Percentiles rank a stretch among this genome's conserved stretches.
Evolutionary conservation across 2,888 invertebrate species (phyloP).

Genomic region (Villa cingulata): DNA sequence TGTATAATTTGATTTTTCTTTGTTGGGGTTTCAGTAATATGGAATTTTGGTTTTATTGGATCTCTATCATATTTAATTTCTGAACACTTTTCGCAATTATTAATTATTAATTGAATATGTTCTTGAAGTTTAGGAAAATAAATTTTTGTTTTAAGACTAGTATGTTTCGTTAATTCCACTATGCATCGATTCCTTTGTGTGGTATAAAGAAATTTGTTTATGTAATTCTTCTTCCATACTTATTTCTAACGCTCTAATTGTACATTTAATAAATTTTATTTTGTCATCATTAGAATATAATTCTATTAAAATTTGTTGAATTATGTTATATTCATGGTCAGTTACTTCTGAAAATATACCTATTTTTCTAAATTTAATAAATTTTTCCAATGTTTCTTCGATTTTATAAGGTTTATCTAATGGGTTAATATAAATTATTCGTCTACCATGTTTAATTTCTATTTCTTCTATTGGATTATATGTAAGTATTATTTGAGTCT

Average conservation of each 20-base stretch:
- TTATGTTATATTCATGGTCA: slow-evolving; percentile 11
- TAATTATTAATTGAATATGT: no score
- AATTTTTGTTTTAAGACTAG: slow-evolving; percentile 1
- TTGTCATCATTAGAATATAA: background rate
- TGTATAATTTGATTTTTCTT: no score
- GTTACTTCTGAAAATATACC: slow-evolving; percentile 8
- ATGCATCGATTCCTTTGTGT: slow-evolving; percentile 4
- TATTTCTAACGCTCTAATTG: background rate
- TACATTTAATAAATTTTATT: background rate
- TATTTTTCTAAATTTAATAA: slow-evolving; percentile 4
- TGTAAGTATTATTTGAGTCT: slow-evolving; percentile 13
- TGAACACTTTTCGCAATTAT: no score
- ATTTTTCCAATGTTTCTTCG: slow-evolving; percentile 7
- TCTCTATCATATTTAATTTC: no score
- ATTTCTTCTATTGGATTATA: slow-evolving; percentile 8
- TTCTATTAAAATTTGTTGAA: no score
- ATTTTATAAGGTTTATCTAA: slow-evolving; percentile 2
- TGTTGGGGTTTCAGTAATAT: no score
- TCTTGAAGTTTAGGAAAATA: no score
- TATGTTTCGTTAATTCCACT: no score
- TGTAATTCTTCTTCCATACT: background rate
- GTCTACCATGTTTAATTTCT: no score
- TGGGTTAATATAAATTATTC: slow-evolving; percentile 9
- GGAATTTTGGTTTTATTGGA: no score
- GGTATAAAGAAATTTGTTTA: background rate